Evolutionary conservation across 2,797 vertebrate genomes (phyloP).

Genomic region (Neoniphon sammara): DNA sequence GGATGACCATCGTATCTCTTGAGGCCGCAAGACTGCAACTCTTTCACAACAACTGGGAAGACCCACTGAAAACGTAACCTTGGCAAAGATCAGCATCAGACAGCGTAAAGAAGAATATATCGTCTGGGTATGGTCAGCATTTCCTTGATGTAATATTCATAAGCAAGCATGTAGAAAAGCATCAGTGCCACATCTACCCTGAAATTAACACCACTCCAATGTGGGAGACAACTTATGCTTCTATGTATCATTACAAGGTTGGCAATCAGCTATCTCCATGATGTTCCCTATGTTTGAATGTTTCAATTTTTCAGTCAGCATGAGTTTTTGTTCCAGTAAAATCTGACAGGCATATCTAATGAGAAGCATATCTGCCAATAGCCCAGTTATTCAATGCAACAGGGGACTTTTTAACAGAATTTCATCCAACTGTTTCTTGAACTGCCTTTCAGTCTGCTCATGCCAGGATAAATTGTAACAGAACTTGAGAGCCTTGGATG

Average conservation of each 20-base stretch:
- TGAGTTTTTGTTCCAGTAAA: constrained; percentile 70
- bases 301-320: constrained; percentile 58
- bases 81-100: constrained; percentile 25
- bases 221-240: constrained; percentile 71
- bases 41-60: constrained; percentile 38
- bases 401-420: constrained; percentile 64
- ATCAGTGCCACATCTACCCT: constrained; percentile 43
- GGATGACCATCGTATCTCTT: constrained; percentile 48
- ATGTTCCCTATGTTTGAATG: constrained; percentile 56
- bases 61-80: constrained; percentile 42
- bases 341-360: constrained; percentile 77
- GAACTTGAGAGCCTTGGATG: constrained; percentile 46
- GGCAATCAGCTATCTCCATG: constrained; percentile 54
- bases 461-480: constrained; percentile 61
- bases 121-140: constrained; percentile 29
- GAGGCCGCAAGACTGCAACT: constrained; percentile 56
- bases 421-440: constrained; percentile 65
- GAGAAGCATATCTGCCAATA: constrained; percentile 73
- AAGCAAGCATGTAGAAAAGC: constrained; percentile 39
- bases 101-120: constrained; percentile 8
- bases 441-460: constrained; percentile 47
- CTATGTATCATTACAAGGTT: constrained; percentile 59
- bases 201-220: constrained; percentile 56
- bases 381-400: constrained; percentile 68
- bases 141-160: constrained; percentile 5